A percentile compares a stretch with the other conserved stretches of the same genome.
Evolutionary conservation across 1,140 invertebrate species (phyloP).

Genomic region (Reticulitermes speratus): DNA sequence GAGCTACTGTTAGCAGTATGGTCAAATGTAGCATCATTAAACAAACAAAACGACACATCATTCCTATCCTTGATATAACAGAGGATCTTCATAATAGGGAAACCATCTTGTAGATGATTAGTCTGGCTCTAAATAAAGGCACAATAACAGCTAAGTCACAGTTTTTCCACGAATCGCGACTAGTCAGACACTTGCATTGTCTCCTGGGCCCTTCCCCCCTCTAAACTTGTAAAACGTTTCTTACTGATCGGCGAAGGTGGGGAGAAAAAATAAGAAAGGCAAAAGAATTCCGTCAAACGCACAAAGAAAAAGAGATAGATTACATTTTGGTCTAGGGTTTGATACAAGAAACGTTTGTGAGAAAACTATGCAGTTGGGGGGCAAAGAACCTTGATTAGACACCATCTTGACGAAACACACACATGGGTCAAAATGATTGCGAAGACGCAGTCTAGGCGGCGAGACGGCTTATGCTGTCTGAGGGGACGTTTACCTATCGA

Average conservation of each 20-base stretch:
- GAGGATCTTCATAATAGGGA: background rate
- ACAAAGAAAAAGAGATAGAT: constrained; percentile 9
- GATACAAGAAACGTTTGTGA: background rate
- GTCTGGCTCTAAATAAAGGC: background rate
- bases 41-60: background rate
- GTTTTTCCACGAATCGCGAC: background rate
- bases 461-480: too few relatives aligned
- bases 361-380: background rate
- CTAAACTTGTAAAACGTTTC: background rate
- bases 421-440: background rate
- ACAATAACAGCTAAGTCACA: background rate
- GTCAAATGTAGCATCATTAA: background rate
- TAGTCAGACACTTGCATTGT: background rate
- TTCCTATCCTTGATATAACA: background rate
- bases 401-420: background rate
- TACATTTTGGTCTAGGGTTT: background rate
- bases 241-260: background rate
- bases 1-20: too few relatives aligned
- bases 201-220: background rate
- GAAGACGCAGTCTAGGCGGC: background rate
- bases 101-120: background rate
- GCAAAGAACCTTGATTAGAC: background rate
- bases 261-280: background rate
- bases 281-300: background rate
- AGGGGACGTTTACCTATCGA: too few relatives aligned